A percentile compares a stretch with the other conserved stretches of the same genome.
These are phyloP conservation scores for Palythoa caribaeorum DNA, from an alignment of 92 coral and sea anemone genomes.

Conservation along the genomic window DNA sequence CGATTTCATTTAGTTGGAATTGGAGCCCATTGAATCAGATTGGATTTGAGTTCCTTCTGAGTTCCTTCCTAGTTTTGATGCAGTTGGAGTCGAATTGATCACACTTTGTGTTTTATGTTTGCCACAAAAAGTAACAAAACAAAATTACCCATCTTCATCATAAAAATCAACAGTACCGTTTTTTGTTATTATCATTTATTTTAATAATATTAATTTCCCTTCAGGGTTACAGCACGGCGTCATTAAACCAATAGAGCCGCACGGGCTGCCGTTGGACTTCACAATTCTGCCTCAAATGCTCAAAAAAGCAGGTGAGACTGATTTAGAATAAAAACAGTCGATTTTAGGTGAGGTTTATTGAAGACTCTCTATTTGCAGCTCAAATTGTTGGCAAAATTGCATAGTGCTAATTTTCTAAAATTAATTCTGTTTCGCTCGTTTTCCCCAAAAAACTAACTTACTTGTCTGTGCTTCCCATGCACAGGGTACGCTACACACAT, in stretches of 20 bases:
- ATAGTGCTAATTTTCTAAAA: no score
- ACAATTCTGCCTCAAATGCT: slow-evolving; percentile 22
- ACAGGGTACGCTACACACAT: slow-evolving; percentile 70
- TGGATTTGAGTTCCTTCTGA: no score
- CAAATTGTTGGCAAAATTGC: background rate
- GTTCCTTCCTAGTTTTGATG: no score
- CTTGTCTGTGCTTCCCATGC: background rate
- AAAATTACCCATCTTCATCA: background rate
- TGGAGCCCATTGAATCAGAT: no score
- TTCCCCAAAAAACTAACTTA: no score
- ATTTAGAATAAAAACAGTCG: background rate
- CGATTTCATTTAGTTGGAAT: no score
- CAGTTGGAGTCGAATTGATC: no score
- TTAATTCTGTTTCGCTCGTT: no score
- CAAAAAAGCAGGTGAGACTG: slow-evolving; percentile 24
- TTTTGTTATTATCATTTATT: background rate
- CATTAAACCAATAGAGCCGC: slow-evolving; percentile 15
- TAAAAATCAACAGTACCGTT: background rate
- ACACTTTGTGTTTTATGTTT: no score
- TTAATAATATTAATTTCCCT: background rate
- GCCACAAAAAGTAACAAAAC: no score
- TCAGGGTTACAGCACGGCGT: slow-evolving; percentile 35
- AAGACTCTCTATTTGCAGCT: background rate
- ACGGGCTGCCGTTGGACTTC: slow-evolving; percentile 29
- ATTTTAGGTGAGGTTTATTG: background rate